Base-by-base conservation (phyloP, 2,888 invertebrate species). In the Apodemia zela region DNA sequence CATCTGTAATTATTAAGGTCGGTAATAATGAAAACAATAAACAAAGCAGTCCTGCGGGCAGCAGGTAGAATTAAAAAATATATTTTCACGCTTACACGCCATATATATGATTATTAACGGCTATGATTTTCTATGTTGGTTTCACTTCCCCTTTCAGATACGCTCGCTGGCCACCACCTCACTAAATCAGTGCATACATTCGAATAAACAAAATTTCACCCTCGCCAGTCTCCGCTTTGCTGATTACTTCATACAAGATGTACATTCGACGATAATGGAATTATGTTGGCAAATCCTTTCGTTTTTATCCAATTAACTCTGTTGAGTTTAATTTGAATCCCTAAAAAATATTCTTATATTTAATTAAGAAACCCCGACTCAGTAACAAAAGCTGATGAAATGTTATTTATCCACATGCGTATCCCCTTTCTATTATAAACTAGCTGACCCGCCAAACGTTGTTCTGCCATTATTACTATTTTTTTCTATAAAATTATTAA, bases 181-280 rank as follows among this genome's bases (percentile, higher is more conserved):
- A 67, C 66, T 69, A 72, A 71, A 73, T 70, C 71, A 65, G 68
- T 60, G 68, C 67, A 68, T 60, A 69, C 66, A 69, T 69, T 74
- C 74, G 74, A 79, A 80, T 80, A 79, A 81, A 80, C 78, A 77
- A 79, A 77, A 77, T 73, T 69, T 71, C 73, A 72, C 76, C 74
- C 68, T 74, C 68, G 67, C 71, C 45, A 25, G 38, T 25, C 65
- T 54, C 62, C 66, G 68, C 68, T 61, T 66, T 54, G 60, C 75
- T 77, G 79, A 81, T 81, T 80, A 79, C 68, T 63, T 66, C 66
- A 72, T 68, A 70, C 67, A 69, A 70, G 69, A 70, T 63, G 67
- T 66, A 71, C 67, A 72, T 71, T 71, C 68, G 67, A 68, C 69
- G 64, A 69, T 72, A 73, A 73, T 73, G 68, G 67, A 71, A 71